Evolutionary conservation across 2,797 vertebrate species (phyloP), one percentile per base, ranked within the genome.

Genomic region (Pantherophis vulpinus): DNA sequence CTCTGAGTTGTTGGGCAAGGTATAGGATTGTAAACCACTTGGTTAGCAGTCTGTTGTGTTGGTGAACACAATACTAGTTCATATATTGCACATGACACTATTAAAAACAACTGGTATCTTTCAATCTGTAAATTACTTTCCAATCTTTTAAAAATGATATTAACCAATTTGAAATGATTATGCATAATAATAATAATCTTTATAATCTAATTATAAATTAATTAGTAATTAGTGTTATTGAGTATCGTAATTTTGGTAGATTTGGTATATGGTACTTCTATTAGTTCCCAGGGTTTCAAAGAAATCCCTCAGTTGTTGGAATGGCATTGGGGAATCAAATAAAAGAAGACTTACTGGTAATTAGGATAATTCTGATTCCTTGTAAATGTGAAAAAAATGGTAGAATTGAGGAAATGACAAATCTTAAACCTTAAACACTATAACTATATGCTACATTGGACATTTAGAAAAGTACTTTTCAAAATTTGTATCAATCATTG

Each of bases 91-190:
- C 6, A 70, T 1, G 29, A 7, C 66, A 18, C 13, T 8, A 70
- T 70, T 70, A 32, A 70, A 70, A 70, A 66, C 63, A 66, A 66
- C 29, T 66, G 63, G 29, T 58, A 93, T 95, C 42, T 92, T 70
- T 93, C 54, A 32, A 58, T 93, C 91, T 16, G 7, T 66, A 1
- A 1, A 0, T 1, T 90, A 29, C 32, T 32, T 87, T 7, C 47
- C 20, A 14, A 56, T 32, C 10, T 70, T 61, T 89, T 92, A 27
- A 16, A 79, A 94, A 56, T 3, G 3, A 16, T 42, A 61, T 87
- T 63, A 87, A 83, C 16, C 47, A 37, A 83, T 58, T 58, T 86
- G 18, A 59, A 83, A 83, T 29, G 27, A 89, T 92, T 88, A 29
- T 91, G 79, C 27, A 91, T 29, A 51, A 91, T 42, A 79, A 83